Conservation (phyloP, 2,113 vertebrate species). For the Notothenia rossii region DNA sequence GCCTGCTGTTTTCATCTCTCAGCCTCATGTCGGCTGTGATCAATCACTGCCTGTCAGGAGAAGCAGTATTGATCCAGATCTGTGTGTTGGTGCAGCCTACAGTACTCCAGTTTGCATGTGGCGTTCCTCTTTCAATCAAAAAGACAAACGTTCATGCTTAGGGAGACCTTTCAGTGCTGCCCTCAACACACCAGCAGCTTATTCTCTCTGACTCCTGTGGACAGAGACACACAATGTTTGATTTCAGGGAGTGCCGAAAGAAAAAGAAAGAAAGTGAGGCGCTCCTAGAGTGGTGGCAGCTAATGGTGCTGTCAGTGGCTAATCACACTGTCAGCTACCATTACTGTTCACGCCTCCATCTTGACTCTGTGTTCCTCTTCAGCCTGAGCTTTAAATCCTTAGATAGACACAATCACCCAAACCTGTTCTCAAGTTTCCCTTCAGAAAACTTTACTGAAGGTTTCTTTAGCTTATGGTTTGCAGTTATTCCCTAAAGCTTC, state of each 20-base stretch:
- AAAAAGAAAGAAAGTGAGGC: conserved; percentile 53
- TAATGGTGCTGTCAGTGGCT: conserved; percentile 79
- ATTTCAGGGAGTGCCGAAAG: conserved; percentile 43
- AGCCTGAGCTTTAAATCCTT: conserved; percentile 59
- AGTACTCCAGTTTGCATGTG: conserved; percentile 38
- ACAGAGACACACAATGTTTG: conserved; percentile 43
- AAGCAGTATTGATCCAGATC: conserved; percentile 74
- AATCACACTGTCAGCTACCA: conserved; percentile 83
- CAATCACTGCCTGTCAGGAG: conserved; percentile 77
- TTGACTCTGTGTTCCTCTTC: conserved; percentile 69
- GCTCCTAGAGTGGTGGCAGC: conserved; percentile 63
- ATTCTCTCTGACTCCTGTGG: conserved; percentile 8
- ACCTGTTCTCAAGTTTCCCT: conserved; percentile 7
- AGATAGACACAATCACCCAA: conserved; percentile 43
- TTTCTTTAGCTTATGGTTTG: background rate
- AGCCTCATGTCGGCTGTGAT: conserved; percentile 74
- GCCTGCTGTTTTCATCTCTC: conserved; percentile 79
- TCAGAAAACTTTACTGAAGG: background rate
- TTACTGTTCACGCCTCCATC: conserved; percentile 74
- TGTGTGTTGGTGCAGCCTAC: conserved; percentile 38
- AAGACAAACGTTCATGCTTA: conserved; percentile 1
- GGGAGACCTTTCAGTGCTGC: conserved; percentile 10
- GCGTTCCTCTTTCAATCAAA: conserved; percentile 38
- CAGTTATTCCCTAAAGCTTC: conserved; percentile 1
- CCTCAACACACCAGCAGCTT: background rate